A percentile compares a stretch with the other conserved stretches of the same genome.
Conservation (phyloP, 2,888 invertebrate genomes). For the Harpalus rubripes region DNA sequence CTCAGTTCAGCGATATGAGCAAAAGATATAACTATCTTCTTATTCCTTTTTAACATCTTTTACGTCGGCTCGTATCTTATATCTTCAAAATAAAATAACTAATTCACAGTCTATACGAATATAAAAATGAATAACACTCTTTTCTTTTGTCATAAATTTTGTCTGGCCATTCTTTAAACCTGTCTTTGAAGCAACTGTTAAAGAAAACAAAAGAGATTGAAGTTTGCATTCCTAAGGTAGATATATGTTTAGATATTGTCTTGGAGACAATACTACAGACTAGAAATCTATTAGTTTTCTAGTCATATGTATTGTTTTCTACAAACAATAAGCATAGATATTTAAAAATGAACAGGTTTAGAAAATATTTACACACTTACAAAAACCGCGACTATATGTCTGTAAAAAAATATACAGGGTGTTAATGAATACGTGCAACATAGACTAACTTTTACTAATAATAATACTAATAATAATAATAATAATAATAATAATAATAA, state of each 20-base stretch:
- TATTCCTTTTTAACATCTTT: not conserved
- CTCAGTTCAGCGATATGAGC: not conserved
- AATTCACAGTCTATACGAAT: not conserved
- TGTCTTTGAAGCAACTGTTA: not conserved
- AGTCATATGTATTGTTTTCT: not conserved
- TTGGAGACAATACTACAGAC: not conserved
- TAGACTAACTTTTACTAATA: too few species aligned
- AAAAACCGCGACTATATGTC: too few species aligned
- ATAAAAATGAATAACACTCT: constrained; percentile 4
- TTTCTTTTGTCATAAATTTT: not conserved
- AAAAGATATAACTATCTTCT: not conserved
- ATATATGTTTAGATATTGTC: not conserved
- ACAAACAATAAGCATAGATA: not conserved
- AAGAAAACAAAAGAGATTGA: not conserved
- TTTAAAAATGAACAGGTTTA: not conserved
- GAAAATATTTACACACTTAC: not conserved
- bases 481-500: too few species aligned
- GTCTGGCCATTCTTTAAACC: not conserved
- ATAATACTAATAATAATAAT: too few species aligned
- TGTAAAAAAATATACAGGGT: too few species aligned
- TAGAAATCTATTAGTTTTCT: too few species aligned
- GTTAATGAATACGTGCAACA: too few species aligned
- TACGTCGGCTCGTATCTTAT: not conserved
- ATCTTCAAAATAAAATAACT: constrained; percentile 4
- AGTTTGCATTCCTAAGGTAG: not conserved